These are phyloP conservation scores for Premnoplex brunnescens DNA, from an alignment of 2,797 vertebrate species.

Conservation along the genomic window DNA sequence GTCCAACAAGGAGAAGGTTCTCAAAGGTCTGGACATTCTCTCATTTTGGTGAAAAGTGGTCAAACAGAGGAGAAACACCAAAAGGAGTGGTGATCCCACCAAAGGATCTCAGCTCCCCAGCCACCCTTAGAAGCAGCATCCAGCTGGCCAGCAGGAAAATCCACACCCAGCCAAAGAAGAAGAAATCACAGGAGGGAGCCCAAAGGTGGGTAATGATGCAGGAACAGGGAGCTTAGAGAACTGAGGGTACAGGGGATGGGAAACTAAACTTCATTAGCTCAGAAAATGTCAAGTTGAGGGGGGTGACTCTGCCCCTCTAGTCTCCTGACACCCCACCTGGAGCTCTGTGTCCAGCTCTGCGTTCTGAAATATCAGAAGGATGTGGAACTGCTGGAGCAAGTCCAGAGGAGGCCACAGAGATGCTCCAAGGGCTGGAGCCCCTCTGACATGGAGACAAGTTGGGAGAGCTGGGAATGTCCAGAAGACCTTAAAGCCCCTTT, in stretches of 20 bases:
- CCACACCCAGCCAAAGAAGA: accelerated
- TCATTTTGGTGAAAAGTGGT: neutral
- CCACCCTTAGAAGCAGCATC: neutral
- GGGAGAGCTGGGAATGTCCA: neutral
- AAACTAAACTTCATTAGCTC: neutral
- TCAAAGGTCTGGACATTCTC: neutral
- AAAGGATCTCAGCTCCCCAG: neutral
- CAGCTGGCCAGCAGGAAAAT: neutral
- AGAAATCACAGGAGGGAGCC: neutral
- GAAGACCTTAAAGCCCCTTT: accelerated
- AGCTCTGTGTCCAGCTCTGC: neutral
- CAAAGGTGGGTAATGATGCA: neutral
- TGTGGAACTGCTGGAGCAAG: accelerated
- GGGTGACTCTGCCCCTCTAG: accelerated
- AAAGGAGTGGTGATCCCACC: neutral
- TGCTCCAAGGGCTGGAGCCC: neutral
- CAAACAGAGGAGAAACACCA: neutral
- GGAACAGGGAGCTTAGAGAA: neutral
- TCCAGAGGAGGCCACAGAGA: accelerated
- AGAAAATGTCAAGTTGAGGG: accelerated
- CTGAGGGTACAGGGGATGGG: accelerated
- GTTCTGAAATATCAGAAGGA: accelerated
- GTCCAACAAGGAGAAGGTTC: neutral
- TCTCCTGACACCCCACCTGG: neutral
- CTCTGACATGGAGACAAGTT: neutral